Percentiles rank a stretch among this genome's conserved stretches.
These are phyloP conservation scores for Bovichtus variegatus DNA, from an alignment of 2,797 vertebrate genomes.

Conservation along the genomic window DNA sequence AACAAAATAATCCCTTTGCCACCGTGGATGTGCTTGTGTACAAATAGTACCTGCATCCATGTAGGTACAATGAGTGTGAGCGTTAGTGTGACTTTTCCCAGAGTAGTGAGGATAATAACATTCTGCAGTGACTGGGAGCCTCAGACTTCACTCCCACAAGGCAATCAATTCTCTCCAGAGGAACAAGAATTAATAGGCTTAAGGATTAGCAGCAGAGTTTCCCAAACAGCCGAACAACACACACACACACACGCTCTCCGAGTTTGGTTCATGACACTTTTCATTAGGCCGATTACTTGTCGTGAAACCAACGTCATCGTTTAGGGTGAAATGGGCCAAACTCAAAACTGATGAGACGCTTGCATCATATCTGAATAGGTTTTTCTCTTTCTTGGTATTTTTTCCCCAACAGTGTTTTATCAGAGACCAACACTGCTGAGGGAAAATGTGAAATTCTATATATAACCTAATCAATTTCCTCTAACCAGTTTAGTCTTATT, in stretches of 20 bases:
- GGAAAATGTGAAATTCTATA: slow-evolving; percentile 7
- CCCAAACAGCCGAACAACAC: slow-evolving; percentile 45
- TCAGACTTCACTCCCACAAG: slow-evolving; percentile 41
- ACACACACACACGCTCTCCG: not conserved
- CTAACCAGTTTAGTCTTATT: slow-evolving; percentile 18
- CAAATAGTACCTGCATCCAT: not conserved
- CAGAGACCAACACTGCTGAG: not conserved
- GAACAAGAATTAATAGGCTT: slow-evolving; percentile 49
- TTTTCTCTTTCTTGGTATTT: not conserved
- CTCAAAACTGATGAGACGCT: not conserved
- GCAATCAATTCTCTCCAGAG: slow-evolving; percentile 32
- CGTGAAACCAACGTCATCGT: not conserved
- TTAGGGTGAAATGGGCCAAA: not conserved
- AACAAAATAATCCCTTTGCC: not conserved
- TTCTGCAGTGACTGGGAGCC: slow-evolving; percentile 40
- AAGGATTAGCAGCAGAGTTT: slow-evolving; percentile 50
- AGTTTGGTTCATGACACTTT: slow-evolving; percentile 12
- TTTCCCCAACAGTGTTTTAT: not conserved
- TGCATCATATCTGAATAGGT: not conserved
- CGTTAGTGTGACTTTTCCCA: slow-evolving; percentile 33
- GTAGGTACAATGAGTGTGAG: not conserved
- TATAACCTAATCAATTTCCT: slow-evolving; percentile 29
- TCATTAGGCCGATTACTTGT: not conserved
- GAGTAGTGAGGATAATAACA: slow-evolving; percentile 43
- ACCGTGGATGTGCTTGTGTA: not conserved